Percentiles rank a stretch among this genome's conserved stretches.
phyloP scores from a whole-genome alignment of 1,140 invertebrate species.

The Aphelenchoides fujianensis region DNA sequence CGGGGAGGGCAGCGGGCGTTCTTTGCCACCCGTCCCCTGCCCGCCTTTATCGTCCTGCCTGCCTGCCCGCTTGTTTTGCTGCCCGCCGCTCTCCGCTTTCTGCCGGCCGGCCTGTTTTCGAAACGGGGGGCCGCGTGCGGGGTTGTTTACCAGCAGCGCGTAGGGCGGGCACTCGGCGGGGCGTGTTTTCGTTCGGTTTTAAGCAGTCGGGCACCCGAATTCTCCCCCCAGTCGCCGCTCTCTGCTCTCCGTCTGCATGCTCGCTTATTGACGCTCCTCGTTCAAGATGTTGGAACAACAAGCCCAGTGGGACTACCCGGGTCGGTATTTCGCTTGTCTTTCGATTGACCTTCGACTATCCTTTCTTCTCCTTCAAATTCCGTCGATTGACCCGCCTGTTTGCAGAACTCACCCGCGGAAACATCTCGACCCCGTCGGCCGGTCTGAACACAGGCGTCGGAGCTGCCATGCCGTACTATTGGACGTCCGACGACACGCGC shows the following conservation, averaged over 20 bases:
- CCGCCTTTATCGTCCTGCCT: no score
- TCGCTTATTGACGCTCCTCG: neutral
- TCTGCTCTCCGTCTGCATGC: neutral
- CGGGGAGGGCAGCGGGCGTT: no score
- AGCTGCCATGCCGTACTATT: constrained; percentile 2
- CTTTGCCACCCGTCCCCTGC: no score
- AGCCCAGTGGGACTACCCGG: neutral
- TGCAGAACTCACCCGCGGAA: neutral
- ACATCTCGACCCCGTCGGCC: neutral
- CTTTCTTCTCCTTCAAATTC: neutral
- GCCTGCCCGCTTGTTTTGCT: no score
- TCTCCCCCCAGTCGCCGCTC: neutral
- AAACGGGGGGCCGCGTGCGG: no score
- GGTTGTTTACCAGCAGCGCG: neutral
- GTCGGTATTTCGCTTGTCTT: neutral
- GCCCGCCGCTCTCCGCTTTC: no score
- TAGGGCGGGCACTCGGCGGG: neutral
- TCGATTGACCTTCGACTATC: neutral
- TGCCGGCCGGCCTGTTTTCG: no score
- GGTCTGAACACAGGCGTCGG: neutral
- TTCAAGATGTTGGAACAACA: constrained; percentile 2
- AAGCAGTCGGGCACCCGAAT: neutral
- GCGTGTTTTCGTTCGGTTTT: neutral
- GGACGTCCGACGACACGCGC: constrained; percentile 49
- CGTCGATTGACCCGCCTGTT: neutral